These are phyloP conservation scores for Melitaea cinxia DNA, from an alignment of 1,140 invertebrate species.

Conservation along the genomic window DNA sequence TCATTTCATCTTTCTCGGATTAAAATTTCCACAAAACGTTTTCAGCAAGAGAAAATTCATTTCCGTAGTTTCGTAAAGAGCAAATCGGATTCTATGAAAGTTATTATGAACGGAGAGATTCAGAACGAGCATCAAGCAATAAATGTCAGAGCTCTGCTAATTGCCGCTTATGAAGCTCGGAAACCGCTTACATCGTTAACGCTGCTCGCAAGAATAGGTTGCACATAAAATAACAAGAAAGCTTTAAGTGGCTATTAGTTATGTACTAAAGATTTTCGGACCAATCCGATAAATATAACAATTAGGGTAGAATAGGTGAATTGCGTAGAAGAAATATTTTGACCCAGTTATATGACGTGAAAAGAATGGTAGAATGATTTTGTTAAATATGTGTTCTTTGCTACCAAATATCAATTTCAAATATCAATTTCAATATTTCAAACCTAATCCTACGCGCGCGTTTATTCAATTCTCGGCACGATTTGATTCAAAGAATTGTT, in stretches of 20 bases:
- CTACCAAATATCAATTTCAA: too few species aligned
- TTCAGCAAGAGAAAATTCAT: slow-evolving; percentile 5
- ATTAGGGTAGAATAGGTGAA: too few species aligned
- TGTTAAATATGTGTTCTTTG: too few species aligned
- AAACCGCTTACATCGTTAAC: slow-evolving; percentile 13
- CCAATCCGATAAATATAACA: too few species aligned
- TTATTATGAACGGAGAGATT: slow-evolving; percentile 6
- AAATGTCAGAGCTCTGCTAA: slow-evolving; percentile 10
- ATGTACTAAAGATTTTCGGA: too few species aligned
- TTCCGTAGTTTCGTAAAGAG: slow-evolving; percentile 12
- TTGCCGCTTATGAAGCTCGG: slow-evolving; percentile 12
- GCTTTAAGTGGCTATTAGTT: neutral
- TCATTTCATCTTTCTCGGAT: neutral
- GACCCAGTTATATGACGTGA: too few species aligned
- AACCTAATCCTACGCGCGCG: too few species aligned
- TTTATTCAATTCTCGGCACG: too few species aligned
- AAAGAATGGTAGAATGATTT: too few species aligned
- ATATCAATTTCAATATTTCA: too few species aligned
- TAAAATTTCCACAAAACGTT: neutral
- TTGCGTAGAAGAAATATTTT: too few species aligned
- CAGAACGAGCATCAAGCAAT: slow-evolving; percentile 10
- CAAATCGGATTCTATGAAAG: slow-evolving; percentile 16
- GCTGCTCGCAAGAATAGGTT: neutral
- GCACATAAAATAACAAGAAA: neutral
- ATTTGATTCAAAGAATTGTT: too few species aligned